Conservation (phyloP, 2,797 vertebrate species). For the Enteromius unitaeniatus region DNA sequence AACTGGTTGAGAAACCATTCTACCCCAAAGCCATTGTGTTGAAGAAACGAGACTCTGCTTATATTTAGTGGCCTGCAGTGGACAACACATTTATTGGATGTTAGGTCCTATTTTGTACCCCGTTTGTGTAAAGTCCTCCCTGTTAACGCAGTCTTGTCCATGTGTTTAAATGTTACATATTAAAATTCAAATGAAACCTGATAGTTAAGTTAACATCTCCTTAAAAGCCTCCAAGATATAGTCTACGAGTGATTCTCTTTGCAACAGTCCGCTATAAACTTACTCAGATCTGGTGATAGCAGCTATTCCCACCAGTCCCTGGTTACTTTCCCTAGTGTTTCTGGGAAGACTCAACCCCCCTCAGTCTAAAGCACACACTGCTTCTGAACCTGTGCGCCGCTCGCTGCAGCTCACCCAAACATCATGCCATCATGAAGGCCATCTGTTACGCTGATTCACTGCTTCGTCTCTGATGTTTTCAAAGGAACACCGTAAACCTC, state of each 20-base stretch:
- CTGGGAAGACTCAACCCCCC: slow-evolving; percentile 44
- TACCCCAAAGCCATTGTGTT: neutral
- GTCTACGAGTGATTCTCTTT: neutral
- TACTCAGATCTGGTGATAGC: slow-evolving; percentile 29
- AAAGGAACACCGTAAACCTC: slow-evolving; percentile 71
- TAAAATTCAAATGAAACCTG: slow-evolving; percentile 13
- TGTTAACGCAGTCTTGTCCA: neutral
- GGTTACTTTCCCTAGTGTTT: slow-evolving; percentile 40
- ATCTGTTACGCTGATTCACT: slow-evolving; percentile 74
- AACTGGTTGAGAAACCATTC: neutral
- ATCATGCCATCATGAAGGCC: slow-evolving; percentile 63
- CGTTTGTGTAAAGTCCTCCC: neutral
- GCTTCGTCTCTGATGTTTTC: slow-evolving; percentile 75
- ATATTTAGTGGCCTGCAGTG: neutral
- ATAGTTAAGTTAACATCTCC: neutral
- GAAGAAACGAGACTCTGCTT: neutral
- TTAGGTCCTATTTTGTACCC: neutral
- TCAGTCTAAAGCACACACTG: slow-evolving; percentile 26
- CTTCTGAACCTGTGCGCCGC: slow-evolving; percentile 49
- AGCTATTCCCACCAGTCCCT: slow-evolving; percentile 14
- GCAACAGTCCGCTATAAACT: neutral
- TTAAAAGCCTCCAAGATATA: neutral
- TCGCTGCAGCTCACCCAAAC: slow-evolving; percentile 56
- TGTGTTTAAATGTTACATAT: slow-evolving; percentile 1
- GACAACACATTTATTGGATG: neutral